These are phyloP conservation scores for Puntigrus tetrazona DNA, from an alignment of 2,113 vertebrate species.

Conservation along the genomic window DNA sequence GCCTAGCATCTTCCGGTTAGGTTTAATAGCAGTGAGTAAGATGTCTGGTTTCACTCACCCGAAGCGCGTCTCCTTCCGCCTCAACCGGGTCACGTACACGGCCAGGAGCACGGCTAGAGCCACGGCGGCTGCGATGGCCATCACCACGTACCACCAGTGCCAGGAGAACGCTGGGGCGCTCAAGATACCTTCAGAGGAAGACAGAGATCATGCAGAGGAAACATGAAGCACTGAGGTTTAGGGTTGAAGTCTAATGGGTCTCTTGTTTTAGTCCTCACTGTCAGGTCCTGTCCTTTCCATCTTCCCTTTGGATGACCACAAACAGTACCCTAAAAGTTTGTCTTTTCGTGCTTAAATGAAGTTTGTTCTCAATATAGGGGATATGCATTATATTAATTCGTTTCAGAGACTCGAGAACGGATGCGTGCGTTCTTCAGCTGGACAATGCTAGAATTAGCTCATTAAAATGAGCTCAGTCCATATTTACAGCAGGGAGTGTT, in stretches of 20 bases:
- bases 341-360: not conserved
- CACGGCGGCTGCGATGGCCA: conserved; percentile 77
- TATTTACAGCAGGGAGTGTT: conserved; percentile 26
- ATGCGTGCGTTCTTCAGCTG: not conserved
- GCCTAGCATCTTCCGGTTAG: not conserved
- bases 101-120: conserved; percentile 77
- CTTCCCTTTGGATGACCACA: not conserved
- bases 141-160: conserved; percentile 92
- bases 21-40: conserved; percentile 1
- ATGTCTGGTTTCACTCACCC: too few species aligned
- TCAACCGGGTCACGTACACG: conserved; percentile 80
- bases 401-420: not conserved
- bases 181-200: conserved; percentile 48
- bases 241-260: too few species aligned
- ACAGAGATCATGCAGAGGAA: not conserved
- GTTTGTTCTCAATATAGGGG: not conserved
- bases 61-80: conserved; percentile 87
- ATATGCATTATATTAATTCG: not conserved
- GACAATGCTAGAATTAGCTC: conserved; percentile 1
- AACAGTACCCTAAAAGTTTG: not conserved
- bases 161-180: conserved; percentile 76
- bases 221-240: not conserved
- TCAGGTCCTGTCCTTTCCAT: not conserved
- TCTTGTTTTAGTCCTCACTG: too few species aligned
- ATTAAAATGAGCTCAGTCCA: conserved; percentile 45